Percentiles rank a stretch among this genome's conserved stretches.
These are phyloP conservation scores for Crematogaster levior DNA, from an alignment of 2,888 invertebrate species.

Conservation along the genomic window DNA sequence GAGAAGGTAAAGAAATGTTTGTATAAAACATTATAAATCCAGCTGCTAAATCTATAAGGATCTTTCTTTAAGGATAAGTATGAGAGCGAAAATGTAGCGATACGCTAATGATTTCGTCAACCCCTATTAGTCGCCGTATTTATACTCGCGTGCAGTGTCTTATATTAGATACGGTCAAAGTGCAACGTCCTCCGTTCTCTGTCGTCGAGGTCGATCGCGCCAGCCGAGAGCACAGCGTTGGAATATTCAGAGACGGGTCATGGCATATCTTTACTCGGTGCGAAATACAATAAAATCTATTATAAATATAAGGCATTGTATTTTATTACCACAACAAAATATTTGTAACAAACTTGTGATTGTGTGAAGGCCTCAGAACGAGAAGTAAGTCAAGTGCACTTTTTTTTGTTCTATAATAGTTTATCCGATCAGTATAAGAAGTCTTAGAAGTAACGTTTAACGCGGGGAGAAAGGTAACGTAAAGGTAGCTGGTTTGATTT, in stretches of 20 bases:
- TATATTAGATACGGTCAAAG: conserved; percentile 77
- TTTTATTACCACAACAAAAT: conserved; percentile 8
- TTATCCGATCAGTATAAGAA: conserved; percentile 6
- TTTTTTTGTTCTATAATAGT: neutral
- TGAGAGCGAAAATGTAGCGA: conserved; percentile 29
- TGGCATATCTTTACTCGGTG: conserved; percentile 38
- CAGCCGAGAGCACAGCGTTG: conserved; percentile 50
- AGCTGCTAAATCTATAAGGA: neutral
- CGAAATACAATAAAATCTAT: conserved; percentile 26
- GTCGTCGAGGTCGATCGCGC: conserved; percentile 68
- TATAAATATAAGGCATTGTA: neutral
- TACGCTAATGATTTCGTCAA: conserved; percentile 52
- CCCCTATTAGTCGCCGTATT: conserved; percentile 45
- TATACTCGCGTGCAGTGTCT: conserved; percentile 64
- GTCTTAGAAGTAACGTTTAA: conserved; percentile 8
- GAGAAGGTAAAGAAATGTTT: neutral
- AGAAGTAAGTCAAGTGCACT: conserved; percentile 19
- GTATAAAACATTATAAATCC: conserved; percentile 6
- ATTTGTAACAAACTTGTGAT: conserved; percentile 4
- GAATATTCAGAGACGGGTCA: conserved; percentile 64
- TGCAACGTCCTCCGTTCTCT: conserved; percentile 73
- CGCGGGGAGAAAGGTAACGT: neutral
- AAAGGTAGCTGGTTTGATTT: neutral
- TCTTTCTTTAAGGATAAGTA: neutral
- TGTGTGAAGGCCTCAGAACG: neutral